Conservation (phyloP, 30 jellyfish, hydroid and myxozoan species). For the Chrysaora quinquecirrha region DNA sequence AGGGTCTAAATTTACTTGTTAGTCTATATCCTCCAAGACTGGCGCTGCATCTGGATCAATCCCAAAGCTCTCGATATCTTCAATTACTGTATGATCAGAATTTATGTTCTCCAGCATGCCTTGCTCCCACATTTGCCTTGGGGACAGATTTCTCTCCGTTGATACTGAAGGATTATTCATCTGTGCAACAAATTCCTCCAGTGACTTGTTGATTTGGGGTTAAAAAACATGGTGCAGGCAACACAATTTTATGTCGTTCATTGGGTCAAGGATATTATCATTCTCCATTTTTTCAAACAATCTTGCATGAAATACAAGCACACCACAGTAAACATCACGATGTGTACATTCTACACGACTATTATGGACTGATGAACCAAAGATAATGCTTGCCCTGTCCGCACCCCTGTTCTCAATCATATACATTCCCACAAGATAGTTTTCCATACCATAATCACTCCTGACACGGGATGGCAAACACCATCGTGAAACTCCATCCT, state of each 20-base stretch:
- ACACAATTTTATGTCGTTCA: not conserved
- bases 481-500: slow-evolving; percentile 11
- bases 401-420: not conserved
- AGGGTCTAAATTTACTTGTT: slow-evolving; percentile 24
- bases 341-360: not conserved
- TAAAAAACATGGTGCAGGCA: not conserved
- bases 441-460: slow-evolving; percentile 7
- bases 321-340: too few species aligned
- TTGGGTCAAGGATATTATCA: not conserved
- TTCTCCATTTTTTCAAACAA: not conserved
- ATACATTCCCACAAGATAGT: not conserved
- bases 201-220: too few species aligned
- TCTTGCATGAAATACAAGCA: too few species aligned
- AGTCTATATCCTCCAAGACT: slow-evolving; percentile 18
- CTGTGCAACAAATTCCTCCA: too few species aligned
- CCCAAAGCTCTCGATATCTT: too few species aligned
- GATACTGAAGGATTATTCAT: too few species aligned
- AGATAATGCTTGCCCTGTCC: not conserved
- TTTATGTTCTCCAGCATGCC: not conserved
- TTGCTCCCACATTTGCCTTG: too few species aligned
- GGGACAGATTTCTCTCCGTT: too few species aligned
- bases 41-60: slow-evolving; percentile 37
- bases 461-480: slow-evolving; percentile 13
- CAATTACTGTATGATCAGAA: too few species aligned
- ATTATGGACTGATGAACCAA: not conserved